Base-by-base conservation (phyloP, 2,113 vertebrate species). In the Melanostigma gelatinosum region DNA sequence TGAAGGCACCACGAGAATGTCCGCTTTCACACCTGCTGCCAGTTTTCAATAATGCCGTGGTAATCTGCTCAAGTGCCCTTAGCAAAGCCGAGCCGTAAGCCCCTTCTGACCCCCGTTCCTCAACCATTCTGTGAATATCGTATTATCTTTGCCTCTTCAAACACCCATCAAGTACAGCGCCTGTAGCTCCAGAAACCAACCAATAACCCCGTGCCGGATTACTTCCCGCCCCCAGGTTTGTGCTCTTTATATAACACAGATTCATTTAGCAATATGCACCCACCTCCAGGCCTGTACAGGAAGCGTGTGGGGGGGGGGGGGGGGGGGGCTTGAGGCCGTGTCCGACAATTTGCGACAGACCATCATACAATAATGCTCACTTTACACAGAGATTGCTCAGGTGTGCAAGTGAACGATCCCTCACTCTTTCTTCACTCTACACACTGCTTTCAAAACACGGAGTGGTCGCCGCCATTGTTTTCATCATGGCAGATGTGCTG, bases 151-250 rank as follows among this genome's bases (percentile, higher is more conserved):
- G 10, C 12, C 18, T 40, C 12, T 77, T 34, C 5, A 65, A 50
- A 65, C 46, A 57, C 8, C 16, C 64, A 66, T 72, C 12, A 64
- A 80, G 54, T 11, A 38, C 8, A 40, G 29, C 2, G 20, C 44
- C 63, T 54, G 61, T 34, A 68, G 60, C 60, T 46, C 1, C 18
- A 57, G 52, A 87, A 72, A 63, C 22, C 29, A 55, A 62, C 8
- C 13, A 72, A 46, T 40, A 62, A 24, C 27, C 34, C 16, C 6
- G 0, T 7, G 13, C 38, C 71, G 48, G 3, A 60, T 20, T 8
- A 36, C 24, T n/a, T 65, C 29, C 54, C 20, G 15, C 40, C 36
- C n/a, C 16, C 18, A 48, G 7, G 73, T 44, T 32, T 40, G 10
- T 22, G 57, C 22, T 10, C 57, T 79, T 34, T 18, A 18, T 42